These are phyloP conservation scores for Apogon hyalosoma DNA, from an alignment of 2,797 vertebrate genomes.

Conservation along the genomic window DNA sequence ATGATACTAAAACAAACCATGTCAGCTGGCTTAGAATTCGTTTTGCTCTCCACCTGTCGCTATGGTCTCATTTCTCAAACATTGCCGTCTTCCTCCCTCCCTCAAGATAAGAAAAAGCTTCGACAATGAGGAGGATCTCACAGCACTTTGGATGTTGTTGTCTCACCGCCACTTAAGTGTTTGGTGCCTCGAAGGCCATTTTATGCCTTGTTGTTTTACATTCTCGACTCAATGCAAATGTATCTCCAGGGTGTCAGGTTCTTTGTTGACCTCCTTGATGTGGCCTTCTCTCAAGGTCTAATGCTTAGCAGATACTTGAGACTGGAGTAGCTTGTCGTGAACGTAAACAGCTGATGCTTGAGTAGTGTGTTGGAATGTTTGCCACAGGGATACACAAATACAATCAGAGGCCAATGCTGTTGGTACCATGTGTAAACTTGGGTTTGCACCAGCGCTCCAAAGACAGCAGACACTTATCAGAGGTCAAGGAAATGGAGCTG, in stretches of 20 bases:
- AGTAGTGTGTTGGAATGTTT: conserved; percentile 76
- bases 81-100: conserved; percentile 35
- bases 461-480: conserved; percentile 1
- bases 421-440: conserved; percentile 21
- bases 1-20: conserved; percentile 62
- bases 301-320: conserved; percentile 82
- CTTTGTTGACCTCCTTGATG: conserved; percentile 83
- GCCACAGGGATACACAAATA: conserved; percentile 59
- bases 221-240: conserved; percentile 83
- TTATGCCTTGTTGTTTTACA: conserved; percentile 68
- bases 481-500: no score
- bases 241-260: conserved; percentile 78
- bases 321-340: conserved; percentile 77
- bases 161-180: conserved; percentile 68
- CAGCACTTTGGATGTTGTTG: conserved; percentile 67
- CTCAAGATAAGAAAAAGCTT: conserved; percentile 56
- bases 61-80: conserved; percentile 51
- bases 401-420: conserved; percentile 52
- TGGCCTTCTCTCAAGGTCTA: conserved; percentile 77
- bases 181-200: conserved; percentile 61
- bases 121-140: conserved; percentile 67
- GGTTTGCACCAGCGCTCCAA: conserved; percentile 24
- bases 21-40: conserved; percentile 61
- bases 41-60: conserved; percentile 44
- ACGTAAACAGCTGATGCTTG: conserved; percentile 79